Evolutionary conservation across 2,888 invertebrate genomes (phyloP).

Genomic region (Terebella lapidaria): DNA sequence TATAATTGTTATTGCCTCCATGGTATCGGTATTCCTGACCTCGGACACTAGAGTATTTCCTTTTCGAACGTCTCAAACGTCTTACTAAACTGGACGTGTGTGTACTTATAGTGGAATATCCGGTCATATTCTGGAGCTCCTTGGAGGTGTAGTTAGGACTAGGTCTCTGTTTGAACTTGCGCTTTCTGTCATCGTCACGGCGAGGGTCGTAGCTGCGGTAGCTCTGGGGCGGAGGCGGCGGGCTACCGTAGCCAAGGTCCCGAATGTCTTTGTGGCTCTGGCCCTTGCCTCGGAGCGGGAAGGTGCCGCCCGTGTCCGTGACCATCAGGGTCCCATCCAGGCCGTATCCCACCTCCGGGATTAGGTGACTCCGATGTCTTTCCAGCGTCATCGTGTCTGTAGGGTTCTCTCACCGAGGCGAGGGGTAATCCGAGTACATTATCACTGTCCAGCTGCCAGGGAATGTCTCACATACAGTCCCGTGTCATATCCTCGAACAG

Average conservation of each 20-base stretch:
- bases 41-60: background rate
- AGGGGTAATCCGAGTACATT: too few relatives aligned
- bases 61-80: conserved; percentile 5
- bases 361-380: conserved; percentile 15
- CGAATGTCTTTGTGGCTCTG: background rate
- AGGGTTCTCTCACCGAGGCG: too few relatives aligned
- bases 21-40: too few relatives aligned
- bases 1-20: too few relatives aligned
- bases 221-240: background rate
- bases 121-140: background rate
- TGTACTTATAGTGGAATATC: background rate
- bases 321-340: conserved; percentile 15
- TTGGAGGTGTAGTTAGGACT: background rate
- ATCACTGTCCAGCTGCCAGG: too few relatives aligned
- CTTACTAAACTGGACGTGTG: conserved; percentile 6
- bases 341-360: conserved; percentile 18
- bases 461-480: too few relatives aligned
- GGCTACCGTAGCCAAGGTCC: background rate
- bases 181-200: background rate
- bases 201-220: conserved; percentile 15
- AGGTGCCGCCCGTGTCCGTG: conserved; percentile 18
- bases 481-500: too few relatives aligned
- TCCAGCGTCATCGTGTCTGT: conserved; percentile 14
- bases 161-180: conserved; percentile 1
- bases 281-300: conserved; percentile 13